Base-by-base conservation (phyloP, 64 coral and sea anemone species). In the Montipora foliosa region DNA sequence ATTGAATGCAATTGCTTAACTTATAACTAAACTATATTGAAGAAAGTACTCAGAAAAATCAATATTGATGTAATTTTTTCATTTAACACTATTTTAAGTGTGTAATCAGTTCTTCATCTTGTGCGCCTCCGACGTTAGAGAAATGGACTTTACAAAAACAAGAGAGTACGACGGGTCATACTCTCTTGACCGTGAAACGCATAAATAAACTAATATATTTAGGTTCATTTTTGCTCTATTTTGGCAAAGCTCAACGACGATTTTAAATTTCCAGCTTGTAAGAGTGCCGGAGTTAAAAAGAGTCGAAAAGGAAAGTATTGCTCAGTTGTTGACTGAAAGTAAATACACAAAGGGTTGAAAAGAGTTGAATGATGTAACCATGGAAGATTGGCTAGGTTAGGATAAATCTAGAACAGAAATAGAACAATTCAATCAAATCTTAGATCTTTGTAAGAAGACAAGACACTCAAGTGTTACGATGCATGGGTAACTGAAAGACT, bases 91-190 rank as follows among this genome's bases (percentile, higher is more conserved):
- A 67, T 67, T 67, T 1, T 21, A 73, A 73, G 69, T 19, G 9
- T 73, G 69, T 73, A 73, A 73, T 73, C 19, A 73, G 69, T 73
- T 73, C 69, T 73, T 19, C 69, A 73, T 24, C 20, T 73, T 15
- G 62, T 17, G 10, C 16, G 37, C 37, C 15, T 17, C 16, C 15
- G 62, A 67, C 62, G 62, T 67, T 67, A 67, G 2, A 67, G 62
- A 80, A 55, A 25, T 48, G 20, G 49, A 37, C 37, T 37, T 37
- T 2, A 37, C 37, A 37, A 37, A 37, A 37, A 37, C 29, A 37
- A 37, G 29, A 37, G 29, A 37, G 1, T 37, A 37, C 29, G 29
- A 37, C 1, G 2, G 37, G 37, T 37, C 37, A 37, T 2, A 37
- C 37, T 37, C 37, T 37, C 37, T 37, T 37, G 37, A 37, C 37